Conservation (phyloP, 1,140 invertebrate genomes). For the Yoshiicerus persimilis region DNA sequence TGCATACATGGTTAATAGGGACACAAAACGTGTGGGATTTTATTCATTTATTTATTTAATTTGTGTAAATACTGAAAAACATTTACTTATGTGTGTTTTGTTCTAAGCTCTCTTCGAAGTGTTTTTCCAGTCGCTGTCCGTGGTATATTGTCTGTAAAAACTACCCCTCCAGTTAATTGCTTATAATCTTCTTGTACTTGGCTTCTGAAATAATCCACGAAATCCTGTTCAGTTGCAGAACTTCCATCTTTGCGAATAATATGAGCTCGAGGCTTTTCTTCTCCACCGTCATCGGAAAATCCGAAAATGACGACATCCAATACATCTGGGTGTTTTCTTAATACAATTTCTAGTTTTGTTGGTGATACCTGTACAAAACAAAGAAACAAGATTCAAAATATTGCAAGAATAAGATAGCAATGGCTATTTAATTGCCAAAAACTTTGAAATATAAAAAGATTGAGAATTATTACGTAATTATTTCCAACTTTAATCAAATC, state of each 20-base stretch:
- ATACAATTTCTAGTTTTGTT: not conserved
- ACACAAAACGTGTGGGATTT: too few species aligned
- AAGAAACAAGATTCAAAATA: not conserved
- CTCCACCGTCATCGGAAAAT: not conserved
- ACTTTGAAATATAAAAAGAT: not conserved
- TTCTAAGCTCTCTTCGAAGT: not conserved
- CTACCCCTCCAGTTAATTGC: not conserved
- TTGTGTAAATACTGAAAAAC: too few species aligned
- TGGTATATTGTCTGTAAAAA: not conserved
- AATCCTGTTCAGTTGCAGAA: not conserved
- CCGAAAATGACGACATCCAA: not conserved
- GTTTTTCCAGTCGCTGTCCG: not conserved
- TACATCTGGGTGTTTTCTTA: not conserved
- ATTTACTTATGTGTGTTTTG: too few species aligned
- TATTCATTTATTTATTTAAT: too few species aligned
- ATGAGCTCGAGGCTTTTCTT: not conserved
- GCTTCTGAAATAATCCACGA: not conserved
- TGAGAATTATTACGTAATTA: not conserved
- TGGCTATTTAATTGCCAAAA: not conserved
- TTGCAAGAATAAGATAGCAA: not conserved
- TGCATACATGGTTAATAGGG: too few species aligned
- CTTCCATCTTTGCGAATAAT: not conserved
- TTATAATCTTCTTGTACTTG: not conserved
- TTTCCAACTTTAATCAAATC: not conserved
- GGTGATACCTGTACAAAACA: not conserved